phyloP scores from a whole-genome alignment of 2,888 invertebrate species.

The Oxystoma pomonae region DNA sequence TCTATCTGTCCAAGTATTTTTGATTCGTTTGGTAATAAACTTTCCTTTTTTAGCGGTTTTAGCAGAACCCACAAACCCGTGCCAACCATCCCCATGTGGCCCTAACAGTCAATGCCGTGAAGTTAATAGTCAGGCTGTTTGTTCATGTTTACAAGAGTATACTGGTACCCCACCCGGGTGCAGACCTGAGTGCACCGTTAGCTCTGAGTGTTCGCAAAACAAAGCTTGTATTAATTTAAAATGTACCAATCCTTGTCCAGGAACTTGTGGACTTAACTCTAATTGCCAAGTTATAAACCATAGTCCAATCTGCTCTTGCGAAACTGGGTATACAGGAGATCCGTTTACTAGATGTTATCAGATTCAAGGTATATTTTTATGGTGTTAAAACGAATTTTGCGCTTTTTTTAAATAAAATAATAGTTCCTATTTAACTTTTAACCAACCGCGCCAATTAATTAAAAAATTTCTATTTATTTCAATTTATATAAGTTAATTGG shows the following conservation, averaged over 20 bases:
- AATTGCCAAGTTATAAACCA: conserved; percentile 78
- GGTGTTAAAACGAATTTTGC: not conserved
- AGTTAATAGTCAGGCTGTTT: conserved; percentile 69
- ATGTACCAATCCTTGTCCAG: conserved; percentile 77
- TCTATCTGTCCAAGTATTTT: not conserved
- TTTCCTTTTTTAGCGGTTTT: conserved; percentile 24
- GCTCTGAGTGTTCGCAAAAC: conserved; percentile 74
- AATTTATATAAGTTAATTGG: too few relatives aligned
- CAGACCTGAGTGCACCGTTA: conserved; percentile 78
- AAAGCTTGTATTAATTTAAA: conserved; percentile 78
- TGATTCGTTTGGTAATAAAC: not conserved
- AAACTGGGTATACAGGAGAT: conserved; percentile 69
- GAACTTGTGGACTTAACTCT: conserved; percentile 74
- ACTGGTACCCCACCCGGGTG: conserved; percentile 76
- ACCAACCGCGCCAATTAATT: not conserved
- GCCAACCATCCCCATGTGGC: conserved; percentile 76
- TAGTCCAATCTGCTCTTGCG: conserved; percentile 77
- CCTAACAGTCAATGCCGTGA: conserved; percentile 75
- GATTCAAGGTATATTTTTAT: conserved; percentile 41
- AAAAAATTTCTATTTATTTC: too few relatives aligned
- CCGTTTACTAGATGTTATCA: conserved; percentile 72
- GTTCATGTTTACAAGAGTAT: conserved; percentile 69
- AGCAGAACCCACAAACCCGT: conserved; percentile 53
- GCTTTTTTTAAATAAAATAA: not conserved
- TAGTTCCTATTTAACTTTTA: not conserved